Evolutionary conservation across 2,797 vertebrate genomes (phyloP).

Genomic region (Acridotheres tristis): DNA sequence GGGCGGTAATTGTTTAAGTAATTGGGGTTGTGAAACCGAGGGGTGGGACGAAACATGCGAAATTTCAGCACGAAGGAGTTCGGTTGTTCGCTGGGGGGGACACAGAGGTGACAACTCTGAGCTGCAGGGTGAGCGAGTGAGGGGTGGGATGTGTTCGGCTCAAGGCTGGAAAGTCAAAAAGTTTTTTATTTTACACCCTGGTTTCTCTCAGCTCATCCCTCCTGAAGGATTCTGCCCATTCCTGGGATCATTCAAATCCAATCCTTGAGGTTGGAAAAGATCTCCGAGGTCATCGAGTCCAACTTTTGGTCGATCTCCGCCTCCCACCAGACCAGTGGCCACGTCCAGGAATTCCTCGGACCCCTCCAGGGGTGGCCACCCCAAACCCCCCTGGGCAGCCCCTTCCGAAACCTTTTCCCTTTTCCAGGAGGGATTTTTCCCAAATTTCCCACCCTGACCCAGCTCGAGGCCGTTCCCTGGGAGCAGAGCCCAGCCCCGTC

Average conservation of each 20-base stretch:
- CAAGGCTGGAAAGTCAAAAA: not conserved
- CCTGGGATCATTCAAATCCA: not conserved
- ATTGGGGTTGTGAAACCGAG: not conserved
- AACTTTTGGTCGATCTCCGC: too few species aligned
- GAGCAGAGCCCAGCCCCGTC: not conserved
- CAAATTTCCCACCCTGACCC: not conserved
- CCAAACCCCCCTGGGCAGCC: not conserved
- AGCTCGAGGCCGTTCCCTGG: rapidly evolving
- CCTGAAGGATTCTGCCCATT: not conserved
- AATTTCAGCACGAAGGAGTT: not conserved
- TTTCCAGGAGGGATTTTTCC: not conserved
- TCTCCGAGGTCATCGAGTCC: rapidly evolving
- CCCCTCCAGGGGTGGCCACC: not conserved
- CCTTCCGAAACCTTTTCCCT: not conserved
- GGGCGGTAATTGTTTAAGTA: not conserved
- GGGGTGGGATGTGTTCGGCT: not conserved
- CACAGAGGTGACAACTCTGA: rapidly evolving
- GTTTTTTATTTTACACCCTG: not conserved
- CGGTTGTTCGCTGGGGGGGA: not conserved
- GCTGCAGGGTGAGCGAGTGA: not conserved
- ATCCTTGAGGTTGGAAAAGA: not conserved
- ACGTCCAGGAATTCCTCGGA: rapidly evolving
- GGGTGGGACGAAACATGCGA: not conserved
- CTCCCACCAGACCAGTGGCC: too few species aligned
- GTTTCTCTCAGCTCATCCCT: not conserved